Conservation (phyloP, 2,888 invertebrate species). For the Teleiodes luculella region DNA sequence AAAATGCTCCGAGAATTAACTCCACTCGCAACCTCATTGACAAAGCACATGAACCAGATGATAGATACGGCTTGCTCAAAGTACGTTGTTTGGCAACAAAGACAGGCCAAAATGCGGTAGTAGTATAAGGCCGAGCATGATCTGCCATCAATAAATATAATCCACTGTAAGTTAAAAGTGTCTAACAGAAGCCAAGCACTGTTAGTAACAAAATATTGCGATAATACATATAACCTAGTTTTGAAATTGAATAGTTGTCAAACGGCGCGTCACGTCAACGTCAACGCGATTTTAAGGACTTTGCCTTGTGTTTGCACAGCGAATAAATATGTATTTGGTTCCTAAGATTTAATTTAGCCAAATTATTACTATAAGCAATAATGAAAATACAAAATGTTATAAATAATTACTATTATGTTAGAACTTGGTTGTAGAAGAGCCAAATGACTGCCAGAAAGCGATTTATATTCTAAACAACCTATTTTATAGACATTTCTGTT, state of each 20-base stretch:
- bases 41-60: constrained; percentile 92
- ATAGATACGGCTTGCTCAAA: constrained; percentile 91
- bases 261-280: not conserved
- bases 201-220: not conserved
- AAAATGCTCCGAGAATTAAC: constrained; percentile 89
- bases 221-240: not conserved
- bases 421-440: not conserved
- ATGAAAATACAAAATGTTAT: not conserved
- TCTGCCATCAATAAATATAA: not conserved
- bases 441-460: not conserved
- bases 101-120: constrained; percentile 79
- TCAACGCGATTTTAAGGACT: not conserved
- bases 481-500: too few relatives aligned
- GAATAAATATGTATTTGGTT: not conserved
- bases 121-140: constrained; percentile 24
- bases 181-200: not conserved
- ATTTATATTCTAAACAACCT: not conserved
- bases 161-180: not conserved
- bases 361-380: not conserved
- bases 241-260: not conserved
- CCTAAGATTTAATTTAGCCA: not conserved
- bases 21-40: constrained; percentile 87
- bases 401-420: not conserved
- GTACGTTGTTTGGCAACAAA: constrained; percentile 91
- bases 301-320: not conserved